A percentile compares a stretch with the other conserved stretches of the same genome.
These are phyloP conservation scores for Ciona savignyi DNA, from an alignment of 23 tunicate species.

Conservation along the genomic window DNA sequence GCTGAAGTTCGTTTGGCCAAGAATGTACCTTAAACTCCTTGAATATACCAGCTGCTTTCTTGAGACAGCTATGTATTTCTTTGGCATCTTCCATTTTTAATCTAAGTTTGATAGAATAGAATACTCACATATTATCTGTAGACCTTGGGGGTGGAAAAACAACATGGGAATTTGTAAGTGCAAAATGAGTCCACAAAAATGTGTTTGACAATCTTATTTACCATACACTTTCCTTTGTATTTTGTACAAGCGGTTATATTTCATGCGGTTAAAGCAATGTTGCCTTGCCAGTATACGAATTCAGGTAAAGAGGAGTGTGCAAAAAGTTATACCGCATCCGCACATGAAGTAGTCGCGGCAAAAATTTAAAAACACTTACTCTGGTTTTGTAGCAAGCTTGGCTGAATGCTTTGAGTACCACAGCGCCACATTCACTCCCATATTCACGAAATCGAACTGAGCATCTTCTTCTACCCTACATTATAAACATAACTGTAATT, in stretches of 20 bases:
- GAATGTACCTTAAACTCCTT: constrained; percentile 50
- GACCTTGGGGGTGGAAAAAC: no score
- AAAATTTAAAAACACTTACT: constrained; percentile 16
- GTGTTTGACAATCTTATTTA: no score
- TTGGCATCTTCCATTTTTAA: constrained; percentile 85
- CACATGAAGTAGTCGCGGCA: not conserved
- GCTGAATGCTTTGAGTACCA: constrained; percentile 94
- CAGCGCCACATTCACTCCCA: constrained; percentile 76
- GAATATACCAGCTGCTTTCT: constrained; percentile 93
- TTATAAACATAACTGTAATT: no score
- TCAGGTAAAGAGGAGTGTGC: not conserved
- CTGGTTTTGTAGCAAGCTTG: constrained; percentile 69
- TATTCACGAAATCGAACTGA: constrained; percentile 79
- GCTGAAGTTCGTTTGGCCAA: no score
- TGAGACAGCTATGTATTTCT: constrained; percentile 63
- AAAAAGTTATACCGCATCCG: not conserved
- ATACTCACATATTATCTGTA: no score
- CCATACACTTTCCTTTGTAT: no score
- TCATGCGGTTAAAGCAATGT: no score
- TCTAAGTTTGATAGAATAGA: no score
- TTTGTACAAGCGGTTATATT: no score
- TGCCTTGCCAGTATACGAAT: no score
- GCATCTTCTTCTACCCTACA: constrained; percentile 71
- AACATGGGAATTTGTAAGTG: no score
- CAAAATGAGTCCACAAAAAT: no score